Percentiles rank a stretch among this genome's conserved stretches.
These are phyloP conservation scores for Neopipo cinnamomea DNA, from an alignment of 2,113 vertebrate genomes.

Conservation along the genomic window DNA sequence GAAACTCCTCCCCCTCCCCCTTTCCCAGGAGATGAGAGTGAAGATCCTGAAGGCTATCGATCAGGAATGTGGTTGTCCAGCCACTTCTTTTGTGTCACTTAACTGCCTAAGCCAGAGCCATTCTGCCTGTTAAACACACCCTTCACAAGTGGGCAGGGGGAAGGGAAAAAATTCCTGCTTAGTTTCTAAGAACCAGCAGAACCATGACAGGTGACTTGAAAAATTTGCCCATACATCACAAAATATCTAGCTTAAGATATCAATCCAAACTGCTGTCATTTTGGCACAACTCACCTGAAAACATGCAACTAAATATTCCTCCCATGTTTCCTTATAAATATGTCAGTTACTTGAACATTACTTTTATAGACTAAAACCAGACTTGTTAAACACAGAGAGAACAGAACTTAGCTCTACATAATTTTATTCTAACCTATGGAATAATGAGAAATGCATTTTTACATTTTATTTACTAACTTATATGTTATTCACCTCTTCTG, in stretches of 20 bases:
- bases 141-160: no score
- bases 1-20: no score
- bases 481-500: slow-evolving; percentile 82
- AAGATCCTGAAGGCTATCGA: no score
- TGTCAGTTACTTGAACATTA: background rate
- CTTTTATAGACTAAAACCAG: background rate
- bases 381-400: background rate
- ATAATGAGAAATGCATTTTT: background rate
- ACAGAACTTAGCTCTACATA: background rate
- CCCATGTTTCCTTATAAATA: background rate
- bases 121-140: no score
- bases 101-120: no score
- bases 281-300: background rate
- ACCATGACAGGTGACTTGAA: no score
- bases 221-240: background rate
- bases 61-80: no score
- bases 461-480: slow-evolving; percentile 4
- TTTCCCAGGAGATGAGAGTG: no score
- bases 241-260: background rate
- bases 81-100: no score
- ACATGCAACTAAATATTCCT: background rate
- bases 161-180: no score
- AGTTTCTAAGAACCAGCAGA: no score
- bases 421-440: background rate
- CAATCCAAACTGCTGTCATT: background rate